Percentiles rank a stretch among this genome's conserved stretches.
phyloP scores from a whole-genome alignment of 2,888 invertebrate genomes.

The Amphiduros pacificus region DNA sequence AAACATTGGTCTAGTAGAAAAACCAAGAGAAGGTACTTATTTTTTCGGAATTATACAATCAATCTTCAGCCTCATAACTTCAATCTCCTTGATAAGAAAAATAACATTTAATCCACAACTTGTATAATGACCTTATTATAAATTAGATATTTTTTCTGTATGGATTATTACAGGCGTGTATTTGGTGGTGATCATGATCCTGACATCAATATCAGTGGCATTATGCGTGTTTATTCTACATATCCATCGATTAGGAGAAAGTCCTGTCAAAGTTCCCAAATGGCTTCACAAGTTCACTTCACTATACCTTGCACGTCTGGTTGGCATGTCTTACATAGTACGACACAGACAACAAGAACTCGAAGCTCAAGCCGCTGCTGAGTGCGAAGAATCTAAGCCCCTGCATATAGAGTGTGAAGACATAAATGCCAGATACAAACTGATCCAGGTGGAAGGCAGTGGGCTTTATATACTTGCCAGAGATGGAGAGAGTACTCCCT shows the following conservation, averaged over 20 bases:
- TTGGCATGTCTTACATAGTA: slow-evolving; percentile 18
- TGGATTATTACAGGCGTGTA: slow-evolving; percentile 19
- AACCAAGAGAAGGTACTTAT: too few relatives aligned
- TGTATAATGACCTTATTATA: not conserved
- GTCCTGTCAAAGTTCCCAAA: slow-evolving; percentile 11
- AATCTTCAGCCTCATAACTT: too few relatives aligned
- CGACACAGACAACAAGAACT: slow-evolving; percentile 1
- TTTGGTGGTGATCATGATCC: slow-evolving; percentile 23
- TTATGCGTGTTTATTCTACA: slow-evolving; percentile 22
- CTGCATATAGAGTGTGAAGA: slow-evolving; percentile 4
- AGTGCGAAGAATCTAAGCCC: slow-evolving; percentile 7
- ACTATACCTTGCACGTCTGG: slow-evolving; percentile 19
- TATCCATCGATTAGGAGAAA: slow-evolving; percentile 18
- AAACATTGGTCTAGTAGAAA: too few relatives aligned
- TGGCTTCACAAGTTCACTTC: slow-evolving; percentile 18
- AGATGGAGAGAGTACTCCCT: slow-evolving; percentile 8
- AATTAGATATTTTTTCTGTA: not conserved
- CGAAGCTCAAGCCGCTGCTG: not conserved
- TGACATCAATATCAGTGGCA: slow-evolving; percentile 24
- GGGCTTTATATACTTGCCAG: slow-evolving; percentile 17
- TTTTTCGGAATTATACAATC: too few relatives aligned
- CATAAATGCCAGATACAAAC: slow-evolving; percentile 10
- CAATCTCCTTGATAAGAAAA: too few relatives aligned
- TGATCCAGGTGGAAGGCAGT: slow-evolving; percentile 18
- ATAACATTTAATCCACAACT: not conserved